Evolutionary conservation across 1,140 invertebrate species (phyloP).

Genomic region (Drosophila nigromelanica): DNA sequence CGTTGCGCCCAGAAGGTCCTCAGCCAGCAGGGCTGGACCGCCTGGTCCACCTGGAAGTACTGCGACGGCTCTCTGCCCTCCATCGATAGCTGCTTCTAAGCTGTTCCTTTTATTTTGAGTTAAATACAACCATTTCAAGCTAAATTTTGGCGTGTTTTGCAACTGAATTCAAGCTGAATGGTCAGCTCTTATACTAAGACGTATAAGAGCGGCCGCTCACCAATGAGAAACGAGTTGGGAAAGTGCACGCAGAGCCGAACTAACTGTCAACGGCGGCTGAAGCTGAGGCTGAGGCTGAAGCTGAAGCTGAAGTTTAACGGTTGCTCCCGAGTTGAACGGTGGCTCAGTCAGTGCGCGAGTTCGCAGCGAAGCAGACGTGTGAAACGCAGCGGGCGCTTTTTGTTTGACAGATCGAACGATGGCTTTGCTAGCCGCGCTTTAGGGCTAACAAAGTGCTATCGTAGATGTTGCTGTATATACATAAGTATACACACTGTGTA

Average conservation of each 20-base stretch:
- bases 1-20: conserved; percentile 54
- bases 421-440: conserved; percentile 61
- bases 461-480: neutral
- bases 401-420: conserved; percentile 41
- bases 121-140: neutral
- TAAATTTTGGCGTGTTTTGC: no score
- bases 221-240: conserved; percentile 21
- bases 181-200: conserved; percentile 17
- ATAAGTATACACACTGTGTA: neutral
- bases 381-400: neutral
- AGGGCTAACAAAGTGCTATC: conserved; percentile 72
- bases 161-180: no score
- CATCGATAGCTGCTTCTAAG: conserved; percentile 52
- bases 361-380: conserved; percentile 47
- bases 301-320: conserved; percentile 29
- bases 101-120: neutral
- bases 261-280: conserved; percentile 26
- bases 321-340: conserved; percentile 10
- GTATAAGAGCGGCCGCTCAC: conserved; percentile 12
- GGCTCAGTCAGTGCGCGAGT: conserved; percentile 67
- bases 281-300: no score
- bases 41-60: conserved; percentile 55
- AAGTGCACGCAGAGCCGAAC: conserved; percentile 17
- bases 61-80: conserved; percentile 51
- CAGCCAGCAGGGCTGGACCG: conserved; percentile 52